phyloP scores from a whole-genome alignment of 2,888 invertebrate genomes.

The Monochamus alternatus region DNA sequence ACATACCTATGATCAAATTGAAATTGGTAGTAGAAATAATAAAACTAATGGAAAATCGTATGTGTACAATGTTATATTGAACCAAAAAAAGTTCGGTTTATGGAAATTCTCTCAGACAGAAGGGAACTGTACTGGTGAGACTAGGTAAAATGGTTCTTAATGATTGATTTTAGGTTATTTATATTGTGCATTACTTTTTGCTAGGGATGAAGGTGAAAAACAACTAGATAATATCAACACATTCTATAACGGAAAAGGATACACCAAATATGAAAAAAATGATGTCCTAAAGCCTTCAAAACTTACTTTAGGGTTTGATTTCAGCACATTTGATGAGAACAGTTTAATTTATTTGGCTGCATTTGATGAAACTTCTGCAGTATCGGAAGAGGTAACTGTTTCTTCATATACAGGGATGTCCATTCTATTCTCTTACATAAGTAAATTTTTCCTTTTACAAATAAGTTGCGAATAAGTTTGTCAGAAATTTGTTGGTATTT shows the following conservation, averaged over 20 bases:
- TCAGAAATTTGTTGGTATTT: too few relatives aligned
- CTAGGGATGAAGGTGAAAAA: conserved; percentile 36
- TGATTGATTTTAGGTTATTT: background rate
- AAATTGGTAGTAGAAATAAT: conserved; percentile 62
- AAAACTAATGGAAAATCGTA: conserved; percentile 80
- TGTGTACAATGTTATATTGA: conserved; percentile 84
- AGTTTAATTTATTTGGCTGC: conserved; percentile 88
- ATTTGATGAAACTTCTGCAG: background rate
- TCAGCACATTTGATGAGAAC: conserved; percentile 90
- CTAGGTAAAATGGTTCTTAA: conserved; percentile 55
- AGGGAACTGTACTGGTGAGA: conserved; percentile 69
- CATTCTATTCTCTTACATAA: too few relatives aligned
- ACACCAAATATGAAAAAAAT: conserved; percentile 50
- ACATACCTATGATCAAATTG: conserved; percentile 50
- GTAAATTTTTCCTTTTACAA: too few relatives aligned
- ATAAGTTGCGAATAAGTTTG: too few relatives aligned
- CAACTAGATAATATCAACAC: conserved; percentile 35
- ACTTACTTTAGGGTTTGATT: conserved; percentile 65
- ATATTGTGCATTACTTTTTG: background rate
- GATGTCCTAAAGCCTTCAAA: conserved; percentile 48
- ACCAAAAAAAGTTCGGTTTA: conserved; percentile 86
- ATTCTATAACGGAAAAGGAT: conserved; percentile 62
- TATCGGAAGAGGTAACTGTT: conserved; percentile 75
- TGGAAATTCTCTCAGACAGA: conserved; percentile 88
- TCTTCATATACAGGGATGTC: background rate